A percentile compares a stretch with the other conserved stretches of the same genome.
phyloP scores from a whole-genome alignment of 2,797 vertebrate genomes.

The Falco berigora region DNA sequence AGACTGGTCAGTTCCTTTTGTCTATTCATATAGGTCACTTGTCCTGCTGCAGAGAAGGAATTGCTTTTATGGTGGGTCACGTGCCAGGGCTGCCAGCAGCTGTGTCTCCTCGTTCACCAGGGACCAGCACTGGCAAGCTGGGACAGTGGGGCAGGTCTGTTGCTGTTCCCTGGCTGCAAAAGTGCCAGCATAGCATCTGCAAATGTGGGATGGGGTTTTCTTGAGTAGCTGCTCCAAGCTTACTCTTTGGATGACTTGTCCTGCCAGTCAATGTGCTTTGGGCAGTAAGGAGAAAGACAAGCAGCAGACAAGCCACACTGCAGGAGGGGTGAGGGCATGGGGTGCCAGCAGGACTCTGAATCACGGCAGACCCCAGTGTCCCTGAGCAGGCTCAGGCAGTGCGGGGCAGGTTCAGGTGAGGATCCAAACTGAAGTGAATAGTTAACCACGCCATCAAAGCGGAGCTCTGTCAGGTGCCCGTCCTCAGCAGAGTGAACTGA shows the following conservation, averaged over 20 bases:
- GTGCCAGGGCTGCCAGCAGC: background rate
- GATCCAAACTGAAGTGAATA: background rate
- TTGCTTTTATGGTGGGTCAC: background rate
- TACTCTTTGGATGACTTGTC: background rate
- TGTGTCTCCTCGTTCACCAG: fast-evolving
- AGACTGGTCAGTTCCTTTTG: background rate
- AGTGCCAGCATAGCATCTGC: background rate
- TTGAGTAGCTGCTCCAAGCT: background rate
- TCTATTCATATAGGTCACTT: background rate
- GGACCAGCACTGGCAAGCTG: background rate
- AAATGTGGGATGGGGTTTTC: background rate
- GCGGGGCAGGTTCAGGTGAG: background rate
- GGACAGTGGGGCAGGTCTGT: background rate
- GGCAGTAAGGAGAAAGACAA: background rate
- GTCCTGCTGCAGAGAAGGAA: background rate
- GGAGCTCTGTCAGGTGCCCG: background rate
- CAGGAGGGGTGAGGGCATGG: background rate
- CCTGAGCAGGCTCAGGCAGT: background rate
- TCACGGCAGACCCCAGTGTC: background rate
- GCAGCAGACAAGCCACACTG: background rate
- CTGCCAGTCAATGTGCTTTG: background rate
- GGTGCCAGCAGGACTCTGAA: background rate
- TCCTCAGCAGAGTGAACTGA: background rate
- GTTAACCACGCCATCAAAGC: fast-evolving
- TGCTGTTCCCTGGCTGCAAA: background rate